phyloP scores from a whole-genome alignment of 2,888 invertebrate genomes.

The Beris morrisii region DNA sequence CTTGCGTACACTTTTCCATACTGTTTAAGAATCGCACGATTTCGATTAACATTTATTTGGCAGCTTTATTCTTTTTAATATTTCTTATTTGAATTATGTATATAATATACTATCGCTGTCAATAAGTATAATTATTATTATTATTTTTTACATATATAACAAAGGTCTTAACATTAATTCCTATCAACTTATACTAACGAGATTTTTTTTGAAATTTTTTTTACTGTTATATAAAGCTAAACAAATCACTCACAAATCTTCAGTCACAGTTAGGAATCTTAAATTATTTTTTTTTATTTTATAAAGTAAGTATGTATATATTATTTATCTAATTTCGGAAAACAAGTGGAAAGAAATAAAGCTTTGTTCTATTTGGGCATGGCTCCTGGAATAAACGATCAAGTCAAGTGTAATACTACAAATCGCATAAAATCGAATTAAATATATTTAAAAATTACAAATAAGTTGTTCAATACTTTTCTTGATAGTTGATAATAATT shows the following conservation, averaged over 20 bases:
- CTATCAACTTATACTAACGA: slow-evolving; percentile 18
- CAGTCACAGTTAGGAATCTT: slow-evolving; percentile 39
- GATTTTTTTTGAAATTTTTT: slow-evolving; percentile 25
- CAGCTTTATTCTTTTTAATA: slow-evolving; percentile 14
- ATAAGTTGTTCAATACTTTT: too few relatives aligned
- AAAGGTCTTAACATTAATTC: slow-evolving; percentile 21
- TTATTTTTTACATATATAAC: slow-evolving; percentile 33
- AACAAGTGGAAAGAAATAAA: too few relatives aligned
- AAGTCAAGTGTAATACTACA: too few relatives aligned
- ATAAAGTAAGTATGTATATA: background rate
- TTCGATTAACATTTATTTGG: slow-evolving; percentile 10
- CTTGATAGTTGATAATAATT: too few relatives aligned
- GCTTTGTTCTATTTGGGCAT: too few relatives aligned
- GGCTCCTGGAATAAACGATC: too few relatives aligned
- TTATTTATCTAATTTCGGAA: background rate
- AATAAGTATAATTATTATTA: too few relatives aligned
- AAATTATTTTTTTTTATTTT: slow-evolving; percentile 11
- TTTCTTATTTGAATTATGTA: too few relatives aligned
- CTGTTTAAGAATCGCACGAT: slow-evolving; percentile 6
- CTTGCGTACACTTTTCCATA: background rate
- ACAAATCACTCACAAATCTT: slow-evolving; percentile 38
- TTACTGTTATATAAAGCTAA: slow-evolving; percentile 38
- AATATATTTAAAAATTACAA: too few relatives aligned
- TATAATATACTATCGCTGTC: too few relatives aligned
- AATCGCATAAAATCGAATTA: too few relatives aligned